Conservation (phyloP, 1,140 invertebrate species). For the Drosophila asahinai region DNA sequence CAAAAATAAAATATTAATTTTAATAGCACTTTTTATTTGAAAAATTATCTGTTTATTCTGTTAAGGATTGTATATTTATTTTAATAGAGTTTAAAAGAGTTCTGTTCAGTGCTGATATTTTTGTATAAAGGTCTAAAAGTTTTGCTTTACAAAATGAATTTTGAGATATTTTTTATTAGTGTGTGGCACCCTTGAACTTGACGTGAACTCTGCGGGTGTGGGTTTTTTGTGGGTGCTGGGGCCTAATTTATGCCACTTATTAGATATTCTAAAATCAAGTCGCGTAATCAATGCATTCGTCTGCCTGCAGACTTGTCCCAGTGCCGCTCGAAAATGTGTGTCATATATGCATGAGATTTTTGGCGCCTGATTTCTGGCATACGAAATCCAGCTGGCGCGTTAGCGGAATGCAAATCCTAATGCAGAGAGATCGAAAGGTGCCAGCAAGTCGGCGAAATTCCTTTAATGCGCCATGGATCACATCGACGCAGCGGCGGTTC, state of each 20-base stretch:
- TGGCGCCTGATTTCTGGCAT: constrained; percentile 62
- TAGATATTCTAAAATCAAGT: constrained; percentile 64
- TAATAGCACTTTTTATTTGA: too few species aligned
- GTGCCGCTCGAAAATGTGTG: constrained; percentile 54
- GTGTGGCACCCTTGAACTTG: constrained; percentile 60
- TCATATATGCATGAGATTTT: constrained; percentile 77
- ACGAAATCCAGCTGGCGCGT: constrained; percentile 32
- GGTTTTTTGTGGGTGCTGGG: constrained; percentile 7
- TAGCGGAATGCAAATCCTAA: constrained; percentile 64
- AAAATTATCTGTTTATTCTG: too few species aligned
- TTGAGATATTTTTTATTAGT: neutral
- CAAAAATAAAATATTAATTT: too few species aligned
- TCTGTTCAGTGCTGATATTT: too few species aligned
- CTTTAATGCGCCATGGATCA: constrained; percentile 59
- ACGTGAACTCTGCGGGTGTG: constrained; percentile 36
- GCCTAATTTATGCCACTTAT: constrained; percentile 59
- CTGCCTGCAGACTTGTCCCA: constrained; percentile 51
- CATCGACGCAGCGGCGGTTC: constrained; percentile 32
- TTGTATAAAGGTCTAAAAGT: too few species aligned
- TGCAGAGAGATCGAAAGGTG: constrained; percentile 69
- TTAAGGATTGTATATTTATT: too few species aligned
- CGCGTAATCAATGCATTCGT: constrained; percentile 66
- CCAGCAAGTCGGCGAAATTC: constrained; percentile 76
- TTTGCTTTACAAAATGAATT: too few species aligned
- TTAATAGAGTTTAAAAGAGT: too few species aligned